Evolutionary conservation across 2,113 vertebrate genomes (phyloP), one percentile per base, ranked within the genome.

Genomic region (Eubucco bourcierii): DNA sequence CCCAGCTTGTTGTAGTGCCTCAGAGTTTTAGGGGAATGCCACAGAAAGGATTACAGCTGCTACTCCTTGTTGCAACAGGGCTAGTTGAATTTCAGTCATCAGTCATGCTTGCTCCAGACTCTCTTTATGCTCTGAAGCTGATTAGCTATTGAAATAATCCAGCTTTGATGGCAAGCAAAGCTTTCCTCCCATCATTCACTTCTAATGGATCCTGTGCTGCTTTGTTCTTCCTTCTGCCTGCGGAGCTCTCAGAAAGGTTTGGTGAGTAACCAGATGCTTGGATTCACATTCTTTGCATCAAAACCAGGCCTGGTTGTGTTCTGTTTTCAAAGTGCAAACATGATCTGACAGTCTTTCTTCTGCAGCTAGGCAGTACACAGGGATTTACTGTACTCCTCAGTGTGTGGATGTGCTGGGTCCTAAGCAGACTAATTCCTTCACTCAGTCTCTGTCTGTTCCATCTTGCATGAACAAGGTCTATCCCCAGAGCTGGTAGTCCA

Each of bases 81-180:
- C 72, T 67, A 39, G 68, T 4, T 52, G 53, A 83, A 86, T 83
- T 71, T 71, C 77, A 80, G 73, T 29, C 88, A 67, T 67, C 88
- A 39, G 37, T 80, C 91, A 37, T 53, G 37, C 47, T 66, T 75
- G 77, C 73, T 86, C 64, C 58, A 9, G 66, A 79, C 58, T 47
- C 46, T 58, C 64, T 83, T 80, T 86, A 41, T 80, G 59, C 68
- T 89, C 68, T 39, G 88, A 91, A 89, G 73, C 59, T 91, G 88
- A 91, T 93, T 91, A 93, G 81, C 76, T 91, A 53, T 52, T 59
- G 78, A 80, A 89, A 87, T 80, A 89, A 91, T 87, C 81, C 91
- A 76, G 81, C 68, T 93, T 87, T 80, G 88, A 91, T 83, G 91
- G 77, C 55, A 63, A 75, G 81, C 25, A 52, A 37, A 53, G 64